A percentile compares a stretch with the other conserved stretches of the same genome.
phyloP scores from a whole-genome alignment of 2,797 vertebrate genomes.

The Oreochromis grahami region DNA sequence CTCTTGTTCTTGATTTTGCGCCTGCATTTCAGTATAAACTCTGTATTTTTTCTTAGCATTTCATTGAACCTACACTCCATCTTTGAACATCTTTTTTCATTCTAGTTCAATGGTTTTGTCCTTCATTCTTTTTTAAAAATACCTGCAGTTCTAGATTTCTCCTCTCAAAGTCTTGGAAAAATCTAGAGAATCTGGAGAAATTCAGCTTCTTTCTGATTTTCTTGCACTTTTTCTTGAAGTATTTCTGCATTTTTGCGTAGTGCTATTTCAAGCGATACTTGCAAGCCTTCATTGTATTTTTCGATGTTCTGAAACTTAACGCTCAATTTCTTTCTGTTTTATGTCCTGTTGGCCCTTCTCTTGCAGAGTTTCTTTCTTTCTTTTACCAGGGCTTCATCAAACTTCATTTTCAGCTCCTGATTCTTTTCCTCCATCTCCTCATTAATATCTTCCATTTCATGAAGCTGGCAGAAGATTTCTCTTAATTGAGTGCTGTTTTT shows the following conservation, averaged over 20 bases:
- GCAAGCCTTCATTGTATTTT: not conserved
- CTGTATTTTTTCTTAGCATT: not conserved
- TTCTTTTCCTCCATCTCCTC: too few species aligned
- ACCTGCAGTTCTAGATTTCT: not conserved
- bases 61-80: not conserved
- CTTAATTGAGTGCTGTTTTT: too few species aligned
- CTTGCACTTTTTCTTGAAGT: fast-evolving
- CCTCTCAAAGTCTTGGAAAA: not conserved
- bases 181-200: not conserved
- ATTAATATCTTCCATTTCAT: too few species aligned
- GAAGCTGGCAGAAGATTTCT: too few species aligned
- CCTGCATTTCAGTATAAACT: not conserved
- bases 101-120: not conserved
- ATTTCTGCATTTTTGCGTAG: not conserved
- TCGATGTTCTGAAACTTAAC: fast-evolving
- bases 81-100: not conserved
- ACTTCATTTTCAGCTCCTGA: too few species aligned
- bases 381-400: too few species aligned
- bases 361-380: too few species aligned
- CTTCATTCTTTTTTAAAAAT: not conserved
- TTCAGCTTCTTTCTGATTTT: not conserved
- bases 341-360: too few species aligned
- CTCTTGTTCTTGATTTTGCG: not conserved
- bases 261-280: fast-evolving
- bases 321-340: too few species aligned